A percentile compares a stretch with the other conserved stretches of the same genome.
Conservation (phyloP, 2,797 vertebrate species). For the Hypotaenidia okinawae region DNA sequence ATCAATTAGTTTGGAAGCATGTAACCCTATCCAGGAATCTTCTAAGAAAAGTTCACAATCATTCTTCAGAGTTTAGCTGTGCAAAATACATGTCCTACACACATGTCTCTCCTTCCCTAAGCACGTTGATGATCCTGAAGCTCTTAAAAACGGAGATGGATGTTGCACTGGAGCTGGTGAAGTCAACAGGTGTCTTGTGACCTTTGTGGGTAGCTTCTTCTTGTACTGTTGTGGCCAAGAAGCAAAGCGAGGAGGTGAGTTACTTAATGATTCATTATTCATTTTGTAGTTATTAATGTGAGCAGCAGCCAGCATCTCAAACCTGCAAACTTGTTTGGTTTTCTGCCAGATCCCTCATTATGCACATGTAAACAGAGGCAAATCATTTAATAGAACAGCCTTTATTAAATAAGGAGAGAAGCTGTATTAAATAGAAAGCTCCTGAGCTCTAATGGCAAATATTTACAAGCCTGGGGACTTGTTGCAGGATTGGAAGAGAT, state of each 20-base stretch:
- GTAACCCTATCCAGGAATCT: not conserved
- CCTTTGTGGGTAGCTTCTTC: not conserved
- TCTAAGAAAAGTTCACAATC: not conserved
- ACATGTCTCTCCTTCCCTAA: not conserved
- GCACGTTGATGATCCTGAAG: not conserved
- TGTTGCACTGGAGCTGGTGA: not conserved
- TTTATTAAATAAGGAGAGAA: constrained; percentile 7
- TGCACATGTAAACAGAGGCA: not conserved
- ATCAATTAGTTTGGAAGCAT: not conserved
- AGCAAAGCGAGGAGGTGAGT: not conserved
- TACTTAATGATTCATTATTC: not conserved
- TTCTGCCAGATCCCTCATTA: constrained; percentile 7
- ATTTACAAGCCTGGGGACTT: not conserved
- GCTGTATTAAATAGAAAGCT: not conserved
- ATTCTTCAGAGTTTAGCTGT: not conserved
- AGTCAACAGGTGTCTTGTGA: not conserved
- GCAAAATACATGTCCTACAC: not conserved
- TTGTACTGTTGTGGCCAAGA: not conserved
- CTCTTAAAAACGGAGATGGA: not conserved
- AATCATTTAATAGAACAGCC: not conserved
- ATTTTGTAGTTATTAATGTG: not conserved
- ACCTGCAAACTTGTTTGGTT: not conserved
- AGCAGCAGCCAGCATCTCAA: not conserved
- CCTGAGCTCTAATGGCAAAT: not conserved
- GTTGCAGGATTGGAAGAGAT: not conserved